Conservation (phyloP, 2,113 vertebrate species). For the Labeo rohita region DNA sequence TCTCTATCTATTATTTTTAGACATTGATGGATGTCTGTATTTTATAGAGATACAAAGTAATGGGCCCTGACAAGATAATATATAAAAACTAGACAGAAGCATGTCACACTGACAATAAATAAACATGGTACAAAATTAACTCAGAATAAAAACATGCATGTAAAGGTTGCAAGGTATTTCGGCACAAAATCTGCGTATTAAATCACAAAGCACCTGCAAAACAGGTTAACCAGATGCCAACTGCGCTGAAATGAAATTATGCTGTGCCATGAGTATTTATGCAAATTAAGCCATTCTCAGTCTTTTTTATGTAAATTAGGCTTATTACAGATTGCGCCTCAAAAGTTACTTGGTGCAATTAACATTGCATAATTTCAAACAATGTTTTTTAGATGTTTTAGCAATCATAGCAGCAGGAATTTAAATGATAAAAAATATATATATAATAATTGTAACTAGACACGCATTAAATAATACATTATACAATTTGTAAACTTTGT, state of each 20-base stretch:
- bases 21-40: conserved; percentile 75
- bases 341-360: too few species aligned
- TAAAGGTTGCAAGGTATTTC: neutral
- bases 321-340: neutral
- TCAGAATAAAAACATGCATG: neutral
- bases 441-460: too few species aligned
- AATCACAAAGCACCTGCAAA: neutral
- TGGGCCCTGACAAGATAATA: conserved; percentile 62
- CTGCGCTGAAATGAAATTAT: neutral
- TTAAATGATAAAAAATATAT: neutral
- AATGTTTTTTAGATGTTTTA: neutral
- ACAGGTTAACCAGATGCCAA: neutral
- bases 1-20: conserved; percentile 67
- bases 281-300: neutral
- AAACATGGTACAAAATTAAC: conserved; percentile 51
- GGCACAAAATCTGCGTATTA: neutral
- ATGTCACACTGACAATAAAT: conserved; percentile 22
- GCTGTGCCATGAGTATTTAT: neutral
- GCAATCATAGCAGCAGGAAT: neutral
- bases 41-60: conserved; percentile 68
- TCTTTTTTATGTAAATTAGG: neutral
- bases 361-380: too few species aligned
- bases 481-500: too few species aligned
- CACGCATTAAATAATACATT: too few species aligned
- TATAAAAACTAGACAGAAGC: conserved; percentile 9